A percentile compares a stretch with the other conserved stretches of the same genome.
These are phyloP conservation scores for Rutpela maculata DNA, from an alignment of 2,888 invertebrate genomes.

Conservation along the genomic window DNA sequence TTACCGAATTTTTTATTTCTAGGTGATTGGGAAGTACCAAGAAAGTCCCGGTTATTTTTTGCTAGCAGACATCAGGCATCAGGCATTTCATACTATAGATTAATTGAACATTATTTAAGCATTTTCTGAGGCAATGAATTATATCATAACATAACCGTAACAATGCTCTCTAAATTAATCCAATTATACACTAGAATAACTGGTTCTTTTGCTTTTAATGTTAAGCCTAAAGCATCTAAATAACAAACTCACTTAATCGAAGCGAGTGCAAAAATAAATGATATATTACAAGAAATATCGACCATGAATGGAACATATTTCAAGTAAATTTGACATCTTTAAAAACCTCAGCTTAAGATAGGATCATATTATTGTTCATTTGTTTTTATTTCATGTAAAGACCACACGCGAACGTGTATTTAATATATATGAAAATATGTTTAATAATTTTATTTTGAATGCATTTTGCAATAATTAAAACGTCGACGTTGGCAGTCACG, in stretches of 20 bases:
- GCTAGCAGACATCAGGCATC: too few relatives aligned
- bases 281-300: constrained; percentile 54
- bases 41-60: too few relatives aligned
- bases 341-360: constrained; percentile 43
- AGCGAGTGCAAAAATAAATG: constrained; percentile 54
- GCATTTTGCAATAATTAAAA: not conserved
- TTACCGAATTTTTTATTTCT: too few relatives aligned
- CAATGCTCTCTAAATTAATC: constrained; percentile 44
- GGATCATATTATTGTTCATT: constrained; percentile 37
- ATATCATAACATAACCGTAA: constrained; percentile 22
- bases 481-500: not conserved
- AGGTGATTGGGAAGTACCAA: too few relatives aligned
- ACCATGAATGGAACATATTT: constrained; percentile 58
- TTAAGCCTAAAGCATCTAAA: constrained; percentile 48
- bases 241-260: constrained; percentile 53
- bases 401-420: constrained; percentile 39
- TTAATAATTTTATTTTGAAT: not conserved
- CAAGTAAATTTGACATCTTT: constrained; percentile 57
- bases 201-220: constrained; percentile 47
- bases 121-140: constrained; percentile 3
- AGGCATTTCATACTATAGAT: too few relatives aligned
- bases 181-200: constrained; percentile 49
- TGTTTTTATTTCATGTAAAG: constrained; percentile 34
- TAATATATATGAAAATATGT: not conserved
- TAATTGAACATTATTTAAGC: not conserved